Conservation (phyloP, 2,888 invertebrate species). For the Trichopoda pennipes region DNA sequence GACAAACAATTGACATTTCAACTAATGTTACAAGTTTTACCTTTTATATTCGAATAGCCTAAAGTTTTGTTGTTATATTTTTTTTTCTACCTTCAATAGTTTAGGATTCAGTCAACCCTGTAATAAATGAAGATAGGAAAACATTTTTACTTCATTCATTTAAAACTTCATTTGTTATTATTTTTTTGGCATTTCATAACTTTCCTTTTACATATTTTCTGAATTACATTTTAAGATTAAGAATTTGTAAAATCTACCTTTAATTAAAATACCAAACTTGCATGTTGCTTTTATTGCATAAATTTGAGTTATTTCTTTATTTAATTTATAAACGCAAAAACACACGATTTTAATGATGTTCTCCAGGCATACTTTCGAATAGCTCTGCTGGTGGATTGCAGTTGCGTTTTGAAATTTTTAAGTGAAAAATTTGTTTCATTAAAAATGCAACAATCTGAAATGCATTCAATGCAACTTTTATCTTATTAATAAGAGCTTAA, state of each 20-base stretch:
- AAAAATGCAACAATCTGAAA: constrained; percentile 52
- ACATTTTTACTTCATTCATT: not conserved
- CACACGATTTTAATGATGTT: not conserved
- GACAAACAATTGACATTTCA: no score
- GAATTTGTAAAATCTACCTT: constrained; percentile 3
- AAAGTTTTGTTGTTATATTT: no score
- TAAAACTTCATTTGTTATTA: not conserved
- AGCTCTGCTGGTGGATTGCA: not conserved
- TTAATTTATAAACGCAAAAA: constrained; percentile 33
- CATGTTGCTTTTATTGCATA: constrained; percentile 50
- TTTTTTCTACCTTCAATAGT: no score
- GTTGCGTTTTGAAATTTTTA: constrained; percentile 53
- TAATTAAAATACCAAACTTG: constrained; percentile 36
- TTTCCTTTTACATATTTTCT: constrained; percentile 12
- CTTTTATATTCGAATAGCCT: no score
- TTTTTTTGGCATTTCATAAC: constrained; percentile 8
- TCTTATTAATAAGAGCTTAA: constrained; percentile 57
- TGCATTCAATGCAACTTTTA: constrained; percentile 29
- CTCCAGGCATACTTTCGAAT: not conserved
- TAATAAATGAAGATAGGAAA: no score
- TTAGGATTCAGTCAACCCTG: no score
- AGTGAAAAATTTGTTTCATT: constrained; percentile 51
- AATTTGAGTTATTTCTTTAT: constrained; percentile 10
- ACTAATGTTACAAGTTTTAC: no score
- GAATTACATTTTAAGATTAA: constrained; percentile 5